phyloP scores from a whole-genome alignment of 2,113 vertebrate species.

The Mionectes macconnelli region DNA sequence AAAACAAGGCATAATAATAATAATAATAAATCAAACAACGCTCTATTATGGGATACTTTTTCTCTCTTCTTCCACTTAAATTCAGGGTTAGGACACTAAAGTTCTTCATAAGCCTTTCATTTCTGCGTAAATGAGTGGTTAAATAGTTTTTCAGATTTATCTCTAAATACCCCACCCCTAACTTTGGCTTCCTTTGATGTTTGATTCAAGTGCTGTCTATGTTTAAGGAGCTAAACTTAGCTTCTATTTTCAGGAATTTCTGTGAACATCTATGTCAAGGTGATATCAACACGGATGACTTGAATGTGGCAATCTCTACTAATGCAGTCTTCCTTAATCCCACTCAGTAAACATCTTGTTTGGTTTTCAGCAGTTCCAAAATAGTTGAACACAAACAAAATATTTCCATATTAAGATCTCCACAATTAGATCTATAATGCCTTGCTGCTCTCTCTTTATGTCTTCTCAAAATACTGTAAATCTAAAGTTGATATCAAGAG shows the following conservation, averaged over 20 bases:
- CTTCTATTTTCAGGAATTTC: not conserved
- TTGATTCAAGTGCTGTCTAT: not conserved
- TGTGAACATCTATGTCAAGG: not conserved
- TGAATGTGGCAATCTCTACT: not conserved
- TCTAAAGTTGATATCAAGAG: not conserved
- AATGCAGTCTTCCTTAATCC: not conserved
- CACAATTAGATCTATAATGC: not conserved
- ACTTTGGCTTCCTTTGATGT: not conserved
- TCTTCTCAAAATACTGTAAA: not conserved
- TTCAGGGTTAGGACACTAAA: not conserved
- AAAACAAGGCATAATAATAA: not conserved
- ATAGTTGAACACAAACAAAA: not conserved
- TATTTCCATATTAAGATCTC: not conserved
- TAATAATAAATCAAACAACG: fast-evolving
- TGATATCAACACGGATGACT: not conserved
- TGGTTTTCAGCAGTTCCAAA: not conserved
- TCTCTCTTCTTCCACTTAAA: not conserved
- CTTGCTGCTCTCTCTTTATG: not conserved
- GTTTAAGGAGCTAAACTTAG: not conserved
- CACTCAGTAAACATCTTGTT: not conserved
- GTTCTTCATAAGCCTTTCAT: not conserved
- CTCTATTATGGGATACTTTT: not conserved
- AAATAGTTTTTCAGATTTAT: not conserved
- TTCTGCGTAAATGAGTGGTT: not conserved
- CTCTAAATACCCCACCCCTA: not conserved